These are phyloP conservation scores for Drosophila nikananu DNA, from an alignment of 1,140 invertebrate genomes.

Conservation along the genomic window DNA sequence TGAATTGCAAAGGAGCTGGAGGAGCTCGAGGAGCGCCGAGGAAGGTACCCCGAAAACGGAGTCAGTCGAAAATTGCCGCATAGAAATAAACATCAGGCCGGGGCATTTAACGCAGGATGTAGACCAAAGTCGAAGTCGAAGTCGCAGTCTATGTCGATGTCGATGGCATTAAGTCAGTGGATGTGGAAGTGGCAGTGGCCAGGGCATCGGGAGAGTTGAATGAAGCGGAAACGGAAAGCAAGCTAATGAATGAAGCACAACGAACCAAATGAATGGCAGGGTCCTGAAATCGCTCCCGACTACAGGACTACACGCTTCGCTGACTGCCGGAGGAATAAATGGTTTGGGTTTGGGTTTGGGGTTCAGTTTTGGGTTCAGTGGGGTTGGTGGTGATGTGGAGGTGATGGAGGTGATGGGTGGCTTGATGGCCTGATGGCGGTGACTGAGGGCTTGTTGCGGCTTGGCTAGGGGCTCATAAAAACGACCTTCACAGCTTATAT, in stretches of 20 bases:
- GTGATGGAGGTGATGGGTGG: background rate
- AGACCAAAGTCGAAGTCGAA: conserved; percentile 39
- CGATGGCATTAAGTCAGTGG: conserved; percentile 76
- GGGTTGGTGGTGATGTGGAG: background rate
- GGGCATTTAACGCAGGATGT: conserved; percentile 53
- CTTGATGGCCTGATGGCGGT: conserved; percentile 8
- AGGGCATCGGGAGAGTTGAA: conserved; percentile 73
- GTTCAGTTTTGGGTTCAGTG: background rate
- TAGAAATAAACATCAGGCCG: conserved; percentile 59
- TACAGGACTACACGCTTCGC: conserved; percentile 58
- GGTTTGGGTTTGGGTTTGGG: background rate
- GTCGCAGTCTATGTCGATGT: conserved; percentile 44
- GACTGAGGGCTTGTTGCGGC: conserved; percentile 26
- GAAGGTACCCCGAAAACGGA: too few species aligned
- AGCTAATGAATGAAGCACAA: conserved; percentile 82
- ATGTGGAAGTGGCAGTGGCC: conserved; percentile 33
- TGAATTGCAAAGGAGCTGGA: conserved; percentile 67
- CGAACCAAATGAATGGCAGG: conserved; percentile 75
- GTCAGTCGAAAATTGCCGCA: conserved; percentile 49
- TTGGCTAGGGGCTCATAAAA: conserved; percentile 37
- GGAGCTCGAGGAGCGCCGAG: too few species aligned
- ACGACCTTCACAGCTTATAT: conserved; percentile 56
- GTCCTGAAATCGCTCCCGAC: conserved; percentile 22
- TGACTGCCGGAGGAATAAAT: conserved; percentile 27
- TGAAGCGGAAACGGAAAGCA: conserved; percentile 83